phyloP scores from a whole-genome alignment of 2,888 invertebrate species.

The Alentia gelatinosa region DNA sequence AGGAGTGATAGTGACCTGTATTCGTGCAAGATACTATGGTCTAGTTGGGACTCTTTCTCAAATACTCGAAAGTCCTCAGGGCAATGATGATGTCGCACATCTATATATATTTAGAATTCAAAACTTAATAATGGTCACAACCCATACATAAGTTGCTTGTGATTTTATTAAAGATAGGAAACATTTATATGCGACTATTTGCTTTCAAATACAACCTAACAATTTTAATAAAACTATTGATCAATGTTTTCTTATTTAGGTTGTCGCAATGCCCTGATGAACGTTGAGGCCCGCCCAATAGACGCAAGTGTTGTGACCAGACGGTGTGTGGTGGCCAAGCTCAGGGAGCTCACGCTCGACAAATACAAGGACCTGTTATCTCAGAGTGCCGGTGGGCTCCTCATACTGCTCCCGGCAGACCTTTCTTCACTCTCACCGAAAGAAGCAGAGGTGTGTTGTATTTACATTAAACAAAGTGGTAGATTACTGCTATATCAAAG shows the following conservation, averaged over 20 bases:
- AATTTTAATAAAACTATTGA: neutral
- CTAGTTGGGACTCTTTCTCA: too few relatives aligned
- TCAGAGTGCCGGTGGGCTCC: conserved; percentile 88
- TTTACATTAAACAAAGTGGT: too few relatives aligned
- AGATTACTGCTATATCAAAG: too few relatives aligned
- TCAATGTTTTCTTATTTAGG: conserved; percentile 85
- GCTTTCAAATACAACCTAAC: too few relatives aligned
- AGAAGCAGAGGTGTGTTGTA: conserved; percentile 74
- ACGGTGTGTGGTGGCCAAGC: conserved; percentile 91
- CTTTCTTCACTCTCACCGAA: conserved; percentile 85
- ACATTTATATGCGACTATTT: too few relatives aligned
- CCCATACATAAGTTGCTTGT: too few relatives aligned
- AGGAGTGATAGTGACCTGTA: too few relatives aligned
- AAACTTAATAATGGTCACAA: too few relatives aligned
- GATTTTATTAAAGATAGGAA: too few relatives aligned
- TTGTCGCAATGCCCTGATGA: conserved; percentile 91
- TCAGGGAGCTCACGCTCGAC: conserved; percentile 90
- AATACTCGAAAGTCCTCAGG: too few relatives aligned
- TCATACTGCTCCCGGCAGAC: conserved; percentile 91
- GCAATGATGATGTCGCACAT: neutral
- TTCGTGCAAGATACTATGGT: too few relatives aligned
- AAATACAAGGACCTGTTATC: conserved; percentile 81
- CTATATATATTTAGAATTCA: neutral
- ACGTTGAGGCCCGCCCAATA: conserved; percentile 92
- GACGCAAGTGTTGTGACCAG: conserved; percentile 92